Evolutionary conservation across 2,888 invertebrate species (phyloP), one percentile per base, ranked within the genome.

Genomic region (Plebejus anna): DNA sequence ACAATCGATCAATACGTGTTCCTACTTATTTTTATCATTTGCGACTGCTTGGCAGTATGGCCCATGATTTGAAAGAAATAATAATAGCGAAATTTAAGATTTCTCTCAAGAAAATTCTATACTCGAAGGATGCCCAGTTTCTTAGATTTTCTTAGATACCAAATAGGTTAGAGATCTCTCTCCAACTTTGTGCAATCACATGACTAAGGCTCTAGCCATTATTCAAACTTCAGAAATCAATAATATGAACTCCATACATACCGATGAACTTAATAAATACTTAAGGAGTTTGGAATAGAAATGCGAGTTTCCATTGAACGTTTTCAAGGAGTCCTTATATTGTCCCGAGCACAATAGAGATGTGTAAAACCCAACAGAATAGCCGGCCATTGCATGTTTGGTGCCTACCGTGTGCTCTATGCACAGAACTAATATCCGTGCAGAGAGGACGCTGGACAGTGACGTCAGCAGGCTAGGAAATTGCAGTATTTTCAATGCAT

Each of bases 321-420:
- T 89, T 90, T 88, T 87, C 86, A 89, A 91, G 87, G 87, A 80
- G 81, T 86, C 88, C 87, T 86, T 86, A 88, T 87, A 86, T 93
- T 93, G 92, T 93, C 87, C 82, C 77, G 84, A 79, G 80, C 82
- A 93, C 92, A 92, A 92, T 91, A 81, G 90, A 81, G 87, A 88
- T 90, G 88, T 90, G 89, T 88, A 88, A 88, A 86, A 88, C 86
- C 87, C 89, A 84, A 84, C 82, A 86, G 86, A 87, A 88, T 85
- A 86, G 86, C 86, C 85, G 86, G 81, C 81, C 82, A 83, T 81
- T 83, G 81, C 80, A 80, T 84, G 86, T 87, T 90, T 89, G 87
- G 86, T 88, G 57, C 59, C 70, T 76, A 32, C 66, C 42, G 38
- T 57, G 61, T 61, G 75, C 38, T 66, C n/a, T 47, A 51, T 47